Evolutionary conservation across 1,140 invertebrate species (phyloP), one percentile per base, ranked within the genome.

Genomic region (Dufourea novaeangliae): DNA sequence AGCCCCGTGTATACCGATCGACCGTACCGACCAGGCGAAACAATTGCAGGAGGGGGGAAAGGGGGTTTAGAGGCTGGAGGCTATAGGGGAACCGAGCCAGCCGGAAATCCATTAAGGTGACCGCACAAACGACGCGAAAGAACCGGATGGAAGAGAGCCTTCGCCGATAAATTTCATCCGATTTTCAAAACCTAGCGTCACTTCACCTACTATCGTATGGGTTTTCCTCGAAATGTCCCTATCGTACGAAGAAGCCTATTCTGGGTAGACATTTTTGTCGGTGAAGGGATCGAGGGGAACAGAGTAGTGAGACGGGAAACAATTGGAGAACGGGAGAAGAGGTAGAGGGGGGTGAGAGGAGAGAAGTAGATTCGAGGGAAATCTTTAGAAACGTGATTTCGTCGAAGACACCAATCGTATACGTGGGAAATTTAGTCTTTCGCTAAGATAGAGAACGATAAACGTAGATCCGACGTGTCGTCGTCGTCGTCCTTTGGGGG

Each of bases 31-130:
- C 62, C 41, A 20, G 10, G 25, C 62, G 22, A 46, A 64, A 46
- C 41, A 62, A 32, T 64, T 44, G 62, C 62, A 64, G 22, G 5
- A 22, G 41, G 17, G 14, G 39, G 62, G 17, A 12, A 1, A 22
- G 41, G 17, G 14, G 39, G 62, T 6, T 46, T 29, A 46, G 46
- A 64, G 25, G 39, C 12, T 46, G 39, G 44, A 50, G 17, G 20
- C 17, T 32, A 50, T 46, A 52, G 44, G 7, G 34, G 46, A 52
- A 67, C 37, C 39, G 39, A 52, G 44, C 46, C 10, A 67, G 44
- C 44, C 41, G 64, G 44, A 67, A 67, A 67, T 67, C 41, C 46
- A 67, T 52, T 52, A 32, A 34, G 64, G 44, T 52, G 44, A 52
- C n/a, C 62, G 41, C 34, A 25, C 37, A 11, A 39, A 8, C 59